Conservation (phyloP, 2,113 vertebrate species). For the Rhinogobius similis region DNA sequence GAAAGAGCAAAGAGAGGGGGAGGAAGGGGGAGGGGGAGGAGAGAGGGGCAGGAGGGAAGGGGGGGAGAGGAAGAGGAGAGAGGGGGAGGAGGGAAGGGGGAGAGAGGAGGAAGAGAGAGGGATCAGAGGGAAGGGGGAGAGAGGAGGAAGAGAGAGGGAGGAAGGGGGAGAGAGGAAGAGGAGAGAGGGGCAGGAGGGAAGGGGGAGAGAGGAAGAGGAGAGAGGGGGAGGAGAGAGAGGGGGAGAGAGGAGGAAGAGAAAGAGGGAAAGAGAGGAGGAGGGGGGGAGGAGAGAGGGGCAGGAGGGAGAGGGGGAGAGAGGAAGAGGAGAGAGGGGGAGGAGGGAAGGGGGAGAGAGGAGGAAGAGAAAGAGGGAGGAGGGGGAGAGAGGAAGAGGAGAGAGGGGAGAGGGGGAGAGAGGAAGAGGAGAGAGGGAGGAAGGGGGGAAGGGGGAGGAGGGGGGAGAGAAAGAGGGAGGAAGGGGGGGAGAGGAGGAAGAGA, state of each 20-base stretch:
- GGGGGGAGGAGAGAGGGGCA: not conserved
- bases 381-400: no score
- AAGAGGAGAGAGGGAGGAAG: not conserved
- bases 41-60: not conserved
- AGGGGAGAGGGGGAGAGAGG: not conserved
- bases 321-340: not conserved
- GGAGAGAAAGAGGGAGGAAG: no score
- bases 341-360: not conserved
- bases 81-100: constrained; percentile 8
- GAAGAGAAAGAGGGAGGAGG: not conserved
- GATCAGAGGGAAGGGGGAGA: not conserved
- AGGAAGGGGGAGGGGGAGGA: not conserved
- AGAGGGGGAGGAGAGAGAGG: constrained; percentile 49
- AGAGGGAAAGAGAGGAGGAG: not conserved
- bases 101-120: not conserved
- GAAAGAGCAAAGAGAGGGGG: not conserved
- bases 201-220: not conserved
- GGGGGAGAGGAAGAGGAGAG: not conserved
- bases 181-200: not conserved
- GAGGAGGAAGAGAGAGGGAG: not conserved
- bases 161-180: no score
- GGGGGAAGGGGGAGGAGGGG: not conserved
- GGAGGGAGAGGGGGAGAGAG: not conserved
- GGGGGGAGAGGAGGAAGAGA: no score
- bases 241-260: constrained; percentile 17